phyloP scores from a whole-genome alignment of 2,113 vertebrate species.

The Helogale parvula region DNA sequence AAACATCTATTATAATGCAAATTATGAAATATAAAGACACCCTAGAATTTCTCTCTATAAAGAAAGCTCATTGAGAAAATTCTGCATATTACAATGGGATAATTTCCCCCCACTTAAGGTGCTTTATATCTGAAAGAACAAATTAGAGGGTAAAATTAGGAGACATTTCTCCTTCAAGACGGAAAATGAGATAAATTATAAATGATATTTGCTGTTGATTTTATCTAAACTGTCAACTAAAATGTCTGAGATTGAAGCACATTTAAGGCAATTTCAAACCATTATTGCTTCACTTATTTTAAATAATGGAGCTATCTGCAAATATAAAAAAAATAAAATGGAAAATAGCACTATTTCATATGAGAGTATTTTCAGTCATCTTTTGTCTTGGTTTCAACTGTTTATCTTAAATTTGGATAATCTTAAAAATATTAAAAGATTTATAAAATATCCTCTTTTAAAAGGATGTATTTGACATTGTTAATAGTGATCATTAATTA shows the following conservation, averaged over 20 bases:
- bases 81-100: background rate
- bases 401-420: slow-evolving; percentile 29
- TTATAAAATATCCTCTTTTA: background rate
- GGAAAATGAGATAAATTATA: slow-evolving; percentile 32
- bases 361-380: background rate
- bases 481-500: background rate
- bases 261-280: background rate
- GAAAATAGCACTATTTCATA: background rate
- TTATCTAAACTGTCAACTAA: slow-evolving; percentile 41
- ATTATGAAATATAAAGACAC: slow-evolving; percentile 46
- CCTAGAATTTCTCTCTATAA: slow-evolving; percentile 43
- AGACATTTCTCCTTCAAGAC: slow-evolving; percentile 35
- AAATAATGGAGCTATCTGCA: background rate
- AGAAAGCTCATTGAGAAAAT: slow-evolving; percentile 46
- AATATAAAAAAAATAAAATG: background rate
- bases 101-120: background rate
- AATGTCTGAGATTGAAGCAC: slow-evolving; percentile 30
- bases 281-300: slow-evolving; percentile 44
- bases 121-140: slow-evolving; percentile 51
- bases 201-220: slow-evolving; percentile 37
- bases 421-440: slow-evolving; percentile 17
- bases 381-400: background rate
- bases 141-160: slow-evolving; percentile 46
- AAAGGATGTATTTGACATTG: background rate
- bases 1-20: slow-evolving; percentile 51